phyloP scores from a whole-genome alignment of 2,113 vertebrate genomes.

The Podarcis raffonei region DNA sequence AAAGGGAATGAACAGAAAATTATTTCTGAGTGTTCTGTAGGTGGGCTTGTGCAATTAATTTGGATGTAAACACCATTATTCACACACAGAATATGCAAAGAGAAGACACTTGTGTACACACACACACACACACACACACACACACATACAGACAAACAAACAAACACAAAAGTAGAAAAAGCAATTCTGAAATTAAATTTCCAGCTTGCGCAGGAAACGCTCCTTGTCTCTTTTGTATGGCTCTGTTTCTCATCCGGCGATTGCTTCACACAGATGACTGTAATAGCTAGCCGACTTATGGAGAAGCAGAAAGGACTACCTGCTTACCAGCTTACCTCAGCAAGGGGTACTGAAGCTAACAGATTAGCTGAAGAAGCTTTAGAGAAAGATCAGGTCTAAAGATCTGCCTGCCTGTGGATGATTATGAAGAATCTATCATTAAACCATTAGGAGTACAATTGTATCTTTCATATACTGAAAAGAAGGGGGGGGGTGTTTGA shows the following conservation, averaged over 20 bases:
- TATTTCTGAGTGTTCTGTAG: not conserved
- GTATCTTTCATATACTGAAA: not conserved
- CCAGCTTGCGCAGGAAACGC: not conserved
- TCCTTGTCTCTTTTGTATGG: not conserved
- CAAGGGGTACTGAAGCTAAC: not conserved
- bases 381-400: not conserved
- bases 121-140: too few relatives aligned
- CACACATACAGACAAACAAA: too few relatives aligned
- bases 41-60: not conserved
- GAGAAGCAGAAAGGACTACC: not conserved
- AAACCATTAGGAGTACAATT: not conserved
- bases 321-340: not conserved
- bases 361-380: not conserved
- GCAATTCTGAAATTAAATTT: not conserved
- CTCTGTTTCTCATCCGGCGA: not conserved
- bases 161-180: not conserved
- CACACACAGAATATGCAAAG: not conserved
- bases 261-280: not conserved
- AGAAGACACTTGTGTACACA: not conserved
- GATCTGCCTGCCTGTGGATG: not conserved
- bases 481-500: not conserved
- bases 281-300: not conserved
- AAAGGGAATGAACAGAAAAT: not conserved
- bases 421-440: not conserved
- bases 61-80: not conserved